These are phyloP conservation scores for Eupithecia subfuscata DNA, from an alignment of 2,888 invertebrate genomes.

Conservation along the genomic window DNA sequence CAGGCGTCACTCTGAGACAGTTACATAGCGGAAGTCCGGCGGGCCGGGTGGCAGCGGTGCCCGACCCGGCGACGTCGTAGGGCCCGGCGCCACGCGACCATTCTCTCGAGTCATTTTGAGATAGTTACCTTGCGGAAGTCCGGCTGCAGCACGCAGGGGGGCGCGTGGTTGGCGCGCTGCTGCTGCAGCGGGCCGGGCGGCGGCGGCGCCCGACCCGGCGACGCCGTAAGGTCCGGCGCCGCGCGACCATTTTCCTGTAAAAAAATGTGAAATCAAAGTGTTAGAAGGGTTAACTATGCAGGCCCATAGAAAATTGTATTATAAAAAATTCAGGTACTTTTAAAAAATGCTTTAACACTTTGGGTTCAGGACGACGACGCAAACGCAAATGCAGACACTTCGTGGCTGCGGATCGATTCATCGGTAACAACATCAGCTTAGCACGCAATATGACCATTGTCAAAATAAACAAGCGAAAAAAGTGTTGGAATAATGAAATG, in stretches of 20 bases:
- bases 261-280: constrained; percentile 7
- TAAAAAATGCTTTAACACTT: too few species aligned
- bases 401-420: too few species aligned
- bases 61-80: too few species aligned
- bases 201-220: constrained; percentile 92
- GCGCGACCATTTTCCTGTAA: constrained; percentile 94
- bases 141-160: constrained; percentile 91
- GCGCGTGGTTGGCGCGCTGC: constrained; percentile 90
- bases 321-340: too few species aligned
- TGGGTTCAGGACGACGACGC: too few species aligned
- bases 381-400: too few species aligned
- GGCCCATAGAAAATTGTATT: not conserved
- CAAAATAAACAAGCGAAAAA: not conserved
- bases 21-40: constrained; percentile 94
- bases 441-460: not conserved
- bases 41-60: too few species aligned
- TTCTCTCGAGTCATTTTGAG: too few species aligned
- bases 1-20: not conserved
- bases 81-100: too few species aligned
- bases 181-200: constrained; percentile 87
- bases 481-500: not conserved
- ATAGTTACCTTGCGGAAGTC: constrained; percentile 91
- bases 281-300: not conserved
- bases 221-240: constrained; percentile 95
- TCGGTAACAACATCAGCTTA: not conserved